phyloP scores from a whole-genome alignment of 2,797 vertebrate genomes.

The Aphelocoma californica region DNA sequence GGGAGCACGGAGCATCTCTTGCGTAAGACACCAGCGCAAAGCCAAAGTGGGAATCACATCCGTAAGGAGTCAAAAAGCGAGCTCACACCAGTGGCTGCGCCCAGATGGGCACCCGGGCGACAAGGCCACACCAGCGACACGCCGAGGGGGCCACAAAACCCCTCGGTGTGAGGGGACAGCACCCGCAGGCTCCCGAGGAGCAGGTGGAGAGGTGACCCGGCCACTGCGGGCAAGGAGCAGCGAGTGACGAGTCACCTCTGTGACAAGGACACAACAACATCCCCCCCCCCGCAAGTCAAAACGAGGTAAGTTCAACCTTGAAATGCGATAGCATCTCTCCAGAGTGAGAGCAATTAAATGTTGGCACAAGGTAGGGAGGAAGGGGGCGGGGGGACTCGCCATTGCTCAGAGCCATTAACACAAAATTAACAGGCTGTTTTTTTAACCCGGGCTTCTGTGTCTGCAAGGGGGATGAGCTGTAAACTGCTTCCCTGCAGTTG shows the following conservation, averaged over 20 bases:
- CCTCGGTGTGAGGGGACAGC: fast-evolving
- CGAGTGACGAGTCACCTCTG: neutral
- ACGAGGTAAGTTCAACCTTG: conserved; percentile 3
- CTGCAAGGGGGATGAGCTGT: neutral
- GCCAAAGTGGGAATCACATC: fast-evolving
- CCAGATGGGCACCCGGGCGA: neutral
- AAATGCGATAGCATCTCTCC: conserved; percentile 18
- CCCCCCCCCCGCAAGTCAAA: neutral
- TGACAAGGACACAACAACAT: neutral
- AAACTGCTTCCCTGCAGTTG: neutral
- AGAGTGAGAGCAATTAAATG: neutral
- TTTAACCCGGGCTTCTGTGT: neutral
- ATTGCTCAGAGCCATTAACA: neutral
- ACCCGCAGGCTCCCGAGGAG: neutral
- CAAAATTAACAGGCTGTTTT: neutral
- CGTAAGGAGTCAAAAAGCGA: fast-evolving
- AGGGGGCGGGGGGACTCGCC: neutral
- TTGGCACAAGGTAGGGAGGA: neutral
- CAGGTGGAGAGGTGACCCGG: neutral
- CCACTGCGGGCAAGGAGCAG: neutral
- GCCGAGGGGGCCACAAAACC: neutral
- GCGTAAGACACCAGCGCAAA: fast-evolving
- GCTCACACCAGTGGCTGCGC: fast-evolving
- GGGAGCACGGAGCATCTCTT: fast-evolving
- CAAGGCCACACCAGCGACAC: fast-evolving